phyloP scores from a whole-genome alignment of 2,113 vertebrate genomes.

The Saccopteryx leptura region DNA sequence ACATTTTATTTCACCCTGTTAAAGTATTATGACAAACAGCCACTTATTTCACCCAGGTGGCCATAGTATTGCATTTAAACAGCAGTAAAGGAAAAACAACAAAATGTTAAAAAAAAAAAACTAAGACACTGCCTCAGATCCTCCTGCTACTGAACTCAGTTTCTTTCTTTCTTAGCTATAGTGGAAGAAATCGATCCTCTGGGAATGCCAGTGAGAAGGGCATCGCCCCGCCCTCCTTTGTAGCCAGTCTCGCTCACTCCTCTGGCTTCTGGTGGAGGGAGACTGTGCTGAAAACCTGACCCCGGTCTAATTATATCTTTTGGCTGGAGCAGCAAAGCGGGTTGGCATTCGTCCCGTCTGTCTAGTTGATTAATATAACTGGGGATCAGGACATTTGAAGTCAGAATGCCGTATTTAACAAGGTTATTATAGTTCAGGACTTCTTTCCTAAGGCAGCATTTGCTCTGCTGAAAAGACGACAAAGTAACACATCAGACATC shows the following conservation, averaged over 20 bases:
- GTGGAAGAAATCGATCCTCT: background rate
- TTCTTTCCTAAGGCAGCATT: constrained; percentile 38
- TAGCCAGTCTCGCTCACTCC: background rate
- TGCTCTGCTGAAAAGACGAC: constrained; percentile 14
- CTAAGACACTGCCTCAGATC: background rate
- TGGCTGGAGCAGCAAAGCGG: constrained; percentile 3
- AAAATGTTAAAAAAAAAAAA: constrained; percentile 24
- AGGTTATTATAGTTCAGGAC: constrained; percentile 51
- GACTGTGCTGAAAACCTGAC: constrained; percentile 50
- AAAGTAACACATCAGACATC: background rate
- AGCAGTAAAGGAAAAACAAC: background rate
- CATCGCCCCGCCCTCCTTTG: background rate
- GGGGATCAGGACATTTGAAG: constrained; percentile 60
- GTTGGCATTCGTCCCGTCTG: constrained; percentile 51
- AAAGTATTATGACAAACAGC: background rate
- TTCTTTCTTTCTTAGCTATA: background rate
- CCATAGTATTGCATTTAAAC: background rate
- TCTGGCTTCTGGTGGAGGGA: background rate
- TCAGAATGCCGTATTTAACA: constrained; percentile 57
- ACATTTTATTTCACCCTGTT: background rate
- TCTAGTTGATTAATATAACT: constrained; percentile 62
- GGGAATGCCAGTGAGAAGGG: background rate
- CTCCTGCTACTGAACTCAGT: background rate
- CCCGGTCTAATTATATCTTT: constrained; percentile 73
- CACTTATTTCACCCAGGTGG: background rate